phyloP scores from a whole-genome alignment of 2,888 invertebrate species.

The Biston stratarius region DNA sequence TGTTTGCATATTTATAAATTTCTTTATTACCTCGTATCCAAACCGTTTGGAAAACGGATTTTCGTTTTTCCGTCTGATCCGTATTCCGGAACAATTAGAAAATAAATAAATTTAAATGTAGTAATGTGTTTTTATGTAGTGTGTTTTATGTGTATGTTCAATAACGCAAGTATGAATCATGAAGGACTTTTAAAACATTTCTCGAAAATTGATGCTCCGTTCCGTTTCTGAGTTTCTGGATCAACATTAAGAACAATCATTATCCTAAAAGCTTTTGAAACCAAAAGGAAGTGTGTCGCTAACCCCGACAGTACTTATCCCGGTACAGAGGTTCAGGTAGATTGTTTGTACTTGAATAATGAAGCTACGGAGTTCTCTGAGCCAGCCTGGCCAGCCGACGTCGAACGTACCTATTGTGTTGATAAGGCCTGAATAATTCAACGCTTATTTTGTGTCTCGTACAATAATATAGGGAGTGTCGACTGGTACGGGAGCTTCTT shows the following conservation, averaged over 20 bases:
- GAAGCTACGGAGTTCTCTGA: slow-evolving; percentile 39
- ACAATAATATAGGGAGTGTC: slow-evolving; percentile 14
- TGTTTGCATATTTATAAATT: too few relatives aligned
- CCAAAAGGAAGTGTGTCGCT: slow-evolving; percentile 20
- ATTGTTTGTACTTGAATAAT: slow-evolving; percentile 61
- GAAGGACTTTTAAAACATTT: too few relatives aligned
- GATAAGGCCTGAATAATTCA: slow-evolving; percentile 42
- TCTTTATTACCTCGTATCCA: too few relatives aligned
- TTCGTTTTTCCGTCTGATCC: too few relatives aligned
- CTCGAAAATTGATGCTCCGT: neutral
- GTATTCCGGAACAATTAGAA: too few relatives aligned
- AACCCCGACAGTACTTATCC: slow-evolving; percentile 19
- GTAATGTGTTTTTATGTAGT: too few relatives aligned
- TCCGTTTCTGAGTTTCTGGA: neutral
- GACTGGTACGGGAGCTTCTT: neutral
- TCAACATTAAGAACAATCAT: slow-evolving; percentile 10
- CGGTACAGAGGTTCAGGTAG: slow-evolving; percentile 52
- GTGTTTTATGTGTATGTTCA: too few relatives aligned
- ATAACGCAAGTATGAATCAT: too few relatives aligned
- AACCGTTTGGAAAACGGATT: too few relatives aligned
- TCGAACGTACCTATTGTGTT: slow-evolving; percentile 30
- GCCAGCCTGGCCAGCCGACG: neutral
- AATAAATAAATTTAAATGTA: too few relatives aligned
- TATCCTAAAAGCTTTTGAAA: slow-evolving; percentile 10
- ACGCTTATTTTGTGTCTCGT: slow-evolving; percentile 36